phyloP scores from a whole-genome alignment of 1,140 invertebrate genomes.

The Trachelipus rathkii region DNA sequence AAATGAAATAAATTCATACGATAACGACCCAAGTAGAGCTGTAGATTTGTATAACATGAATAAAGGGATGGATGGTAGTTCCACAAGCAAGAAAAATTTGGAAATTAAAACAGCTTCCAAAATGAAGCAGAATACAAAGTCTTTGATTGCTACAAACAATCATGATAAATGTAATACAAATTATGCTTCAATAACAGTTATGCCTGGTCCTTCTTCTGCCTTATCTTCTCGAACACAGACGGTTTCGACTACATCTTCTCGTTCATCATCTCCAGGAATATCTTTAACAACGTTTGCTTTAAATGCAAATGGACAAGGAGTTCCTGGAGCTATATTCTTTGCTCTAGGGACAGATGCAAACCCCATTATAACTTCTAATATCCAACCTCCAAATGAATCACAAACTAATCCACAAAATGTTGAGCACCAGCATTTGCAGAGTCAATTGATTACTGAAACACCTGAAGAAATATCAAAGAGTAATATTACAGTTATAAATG shows the following conservation, averaged over 20 bases:
- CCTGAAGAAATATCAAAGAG: background rate
- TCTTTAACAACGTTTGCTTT: constrained; percentile 43
- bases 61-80: background rate
- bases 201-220: background rate
- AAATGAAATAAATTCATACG: background rate
- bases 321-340: constrained; percentile 43
- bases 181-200: background rate
- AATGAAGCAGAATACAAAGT: background rate
- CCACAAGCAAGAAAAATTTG: background rate
- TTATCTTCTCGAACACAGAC: background rate
- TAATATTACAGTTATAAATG: background rate
- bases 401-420: constrained; percentile 6
- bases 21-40: too few species aligned
- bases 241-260: constrained; percentile 32
- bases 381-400: constrained; percentile 5
- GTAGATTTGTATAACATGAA: too few species aligned
- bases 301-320: constrained; percentile 40
- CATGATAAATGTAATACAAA: background rate
- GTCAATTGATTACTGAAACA: background rate
- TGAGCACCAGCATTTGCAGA: constrained; percentile 25
- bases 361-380: constrained; percentile 26
- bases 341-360: constrained; percentile 32
- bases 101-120: background rate
- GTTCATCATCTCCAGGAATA: constrained; percentile 44
- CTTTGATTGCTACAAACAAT: background rate